These are phyloP conservation scores for Xiphias gladius DNA, from an alignment of 2,113 vertebrate species.

Conservation along the genomic window DNA sequence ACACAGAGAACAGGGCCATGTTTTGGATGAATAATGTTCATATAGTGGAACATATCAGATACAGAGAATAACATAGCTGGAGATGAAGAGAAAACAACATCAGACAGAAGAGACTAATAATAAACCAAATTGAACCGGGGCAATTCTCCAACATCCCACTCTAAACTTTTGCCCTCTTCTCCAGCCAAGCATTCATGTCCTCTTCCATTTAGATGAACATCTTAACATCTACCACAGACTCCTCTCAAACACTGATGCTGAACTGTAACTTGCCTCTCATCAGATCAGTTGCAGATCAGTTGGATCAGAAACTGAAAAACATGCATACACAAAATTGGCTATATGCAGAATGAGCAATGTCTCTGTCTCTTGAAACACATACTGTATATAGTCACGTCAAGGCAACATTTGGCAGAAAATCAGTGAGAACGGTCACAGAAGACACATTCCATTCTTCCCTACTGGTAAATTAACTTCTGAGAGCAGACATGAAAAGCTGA, in stretches of 20 bases:
- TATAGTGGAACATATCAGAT: background rate
- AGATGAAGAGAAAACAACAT: background rate
- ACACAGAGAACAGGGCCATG: background rate
- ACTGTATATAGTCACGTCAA: constrained; percentile 3
- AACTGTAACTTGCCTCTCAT: background rate
- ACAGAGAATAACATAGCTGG: background rate
- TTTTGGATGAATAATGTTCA: background rate
- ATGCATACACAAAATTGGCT: background rate
- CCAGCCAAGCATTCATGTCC: constrained; percentile 12
- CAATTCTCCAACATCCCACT: background rate
- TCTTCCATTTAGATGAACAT: constrained; percentile 4
- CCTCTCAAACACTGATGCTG: background rate
- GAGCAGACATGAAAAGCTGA: constrained; percentile 5
- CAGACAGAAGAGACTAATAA: constrained; percentile 6
- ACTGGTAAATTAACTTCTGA: constrained; percentile 41
- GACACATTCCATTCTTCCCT: constrained; percentile 43
- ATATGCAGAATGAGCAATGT: constrained; percentile 1
- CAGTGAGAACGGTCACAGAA: constrained; percentile 19
- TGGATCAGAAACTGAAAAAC: background rate
- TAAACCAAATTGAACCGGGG: background rate
- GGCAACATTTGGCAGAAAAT: constrained; percentile 30
- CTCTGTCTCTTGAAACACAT: constrained; percentile 8
- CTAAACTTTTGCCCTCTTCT: constrained; percentile 19
- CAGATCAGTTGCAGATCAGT: background rate
- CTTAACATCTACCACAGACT: constrained; percentile 30